A percentile compares a stretch with the other conserved stretches of the same genome.
These are phyloP conservation scores for Tarsius wallacei DNA, from an alignment of 2,797 vertebrate genomes.

Conservation along the genomic window DNA sequence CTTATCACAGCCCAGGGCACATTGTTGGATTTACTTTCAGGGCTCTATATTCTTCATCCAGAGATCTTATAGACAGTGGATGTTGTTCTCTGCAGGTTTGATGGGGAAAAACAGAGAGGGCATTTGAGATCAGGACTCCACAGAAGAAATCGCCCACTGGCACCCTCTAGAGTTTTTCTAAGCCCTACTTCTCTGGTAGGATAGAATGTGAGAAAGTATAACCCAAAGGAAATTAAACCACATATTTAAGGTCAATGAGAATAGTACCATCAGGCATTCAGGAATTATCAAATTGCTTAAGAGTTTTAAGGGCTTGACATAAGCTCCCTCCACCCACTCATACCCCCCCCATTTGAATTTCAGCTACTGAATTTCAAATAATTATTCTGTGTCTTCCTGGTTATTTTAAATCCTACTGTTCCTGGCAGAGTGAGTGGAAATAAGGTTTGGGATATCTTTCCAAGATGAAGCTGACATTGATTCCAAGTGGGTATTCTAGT, in stretches of 20 bases:
- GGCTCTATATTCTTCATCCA: background rate
- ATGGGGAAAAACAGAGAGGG: background rate
- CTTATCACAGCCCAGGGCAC: background rate
- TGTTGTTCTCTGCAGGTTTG: background rate
- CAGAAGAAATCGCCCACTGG: background rate
- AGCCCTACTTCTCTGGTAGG: background rate
- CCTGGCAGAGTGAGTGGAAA: constrained; percentile 52
- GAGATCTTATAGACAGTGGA: background rate
- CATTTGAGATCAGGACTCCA: background rate
- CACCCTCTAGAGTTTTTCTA: background rate
- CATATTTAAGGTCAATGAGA: constrained; percentile 31
- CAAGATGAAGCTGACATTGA: constrained; percentile 45
- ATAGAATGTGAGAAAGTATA: background rate
- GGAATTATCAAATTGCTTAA: constrained; percentile 49
- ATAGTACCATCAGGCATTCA: background rate
- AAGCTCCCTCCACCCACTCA: background rate
- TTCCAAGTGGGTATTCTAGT: constrained; percentile 27
- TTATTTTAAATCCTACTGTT: constrained; percentile 64
- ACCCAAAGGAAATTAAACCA: constrained; percentile 50
- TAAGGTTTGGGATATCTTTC: constrained; percentile 34
- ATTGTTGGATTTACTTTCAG: background rate
- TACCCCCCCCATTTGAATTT: background rate
- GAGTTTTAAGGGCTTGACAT: constrained; percentile 3
- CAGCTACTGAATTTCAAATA: constrained; percentile 70
- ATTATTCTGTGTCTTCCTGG: constrained; percentile 56